Evolutionary conservation across 2,113 vertebrate species (phyloP).

Genomic region (Litocranius walleri): DNA sequence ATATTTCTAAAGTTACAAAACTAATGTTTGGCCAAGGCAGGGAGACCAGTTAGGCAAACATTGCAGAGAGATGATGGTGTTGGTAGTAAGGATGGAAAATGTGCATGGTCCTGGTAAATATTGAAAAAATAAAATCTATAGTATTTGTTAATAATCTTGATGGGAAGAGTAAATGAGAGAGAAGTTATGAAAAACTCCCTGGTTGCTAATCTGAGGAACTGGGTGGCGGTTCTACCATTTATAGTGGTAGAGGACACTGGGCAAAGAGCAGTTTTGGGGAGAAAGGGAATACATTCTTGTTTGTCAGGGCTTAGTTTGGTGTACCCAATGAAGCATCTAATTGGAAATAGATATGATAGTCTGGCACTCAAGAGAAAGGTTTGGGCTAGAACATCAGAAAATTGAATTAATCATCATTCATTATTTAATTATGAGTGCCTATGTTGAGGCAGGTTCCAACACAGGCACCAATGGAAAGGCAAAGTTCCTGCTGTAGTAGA

Average conservation of each 20-base stretch:
- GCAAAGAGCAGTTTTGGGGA: background rate
- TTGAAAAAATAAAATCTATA: background rate
- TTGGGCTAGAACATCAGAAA: background rate
- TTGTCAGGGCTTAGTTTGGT: background rate
- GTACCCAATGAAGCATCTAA: background rate
- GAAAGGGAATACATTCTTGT: background rate
- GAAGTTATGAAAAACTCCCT: background rate
- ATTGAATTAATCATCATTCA: background rate
- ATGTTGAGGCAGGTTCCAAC: background rate
- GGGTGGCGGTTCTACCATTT: background rate
- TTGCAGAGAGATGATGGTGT: background rate
- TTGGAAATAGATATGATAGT: background rate
- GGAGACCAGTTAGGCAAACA: background rate
- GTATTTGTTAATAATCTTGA: background rate
- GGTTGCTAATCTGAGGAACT: background rate
- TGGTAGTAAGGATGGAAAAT: background rate
- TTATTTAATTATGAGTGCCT: background rate
- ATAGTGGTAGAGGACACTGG: background rate
- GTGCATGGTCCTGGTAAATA: background rate
- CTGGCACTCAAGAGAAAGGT: background rate
- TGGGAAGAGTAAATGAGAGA: background rate
- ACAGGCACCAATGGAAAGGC: background rate
- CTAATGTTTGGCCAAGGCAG: background rate
- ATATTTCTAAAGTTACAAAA: background rate
- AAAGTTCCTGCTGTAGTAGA: background rate